Conservation (phyloP, 2,888 invertebrate genomes). For the Caenorhabditis becei region DNA sequence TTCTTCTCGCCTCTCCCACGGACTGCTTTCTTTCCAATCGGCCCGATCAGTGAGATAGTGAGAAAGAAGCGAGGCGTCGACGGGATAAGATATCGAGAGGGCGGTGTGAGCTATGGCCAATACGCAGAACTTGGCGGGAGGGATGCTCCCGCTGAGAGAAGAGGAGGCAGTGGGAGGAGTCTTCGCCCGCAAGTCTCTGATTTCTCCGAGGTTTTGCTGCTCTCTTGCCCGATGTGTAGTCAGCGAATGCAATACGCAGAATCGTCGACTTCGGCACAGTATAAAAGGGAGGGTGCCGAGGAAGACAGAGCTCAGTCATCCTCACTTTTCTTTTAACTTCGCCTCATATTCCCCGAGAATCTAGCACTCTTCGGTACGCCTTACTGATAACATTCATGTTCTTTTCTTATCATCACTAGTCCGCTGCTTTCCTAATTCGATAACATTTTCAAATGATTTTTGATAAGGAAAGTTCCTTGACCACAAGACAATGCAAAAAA, state of each 20-base stretch:
- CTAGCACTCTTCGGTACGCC: background rate
- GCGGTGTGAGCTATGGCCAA: conserved; percentile 56
- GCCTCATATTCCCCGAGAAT: background rate
- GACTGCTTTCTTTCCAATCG: conserved; percentile 51
- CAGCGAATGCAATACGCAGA: conserved; percentile 59
- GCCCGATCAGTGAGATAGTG: conserved; percentile 33
- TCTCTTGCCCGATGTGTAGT: conserved; percentile 45
- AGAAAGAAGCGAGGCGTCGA: conserved; percentile 20
- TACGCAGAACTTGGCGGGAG: conserved; percentile 52
- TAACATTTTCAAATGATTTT: conserved; percentile 7
- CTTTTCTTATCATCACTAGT: background rate
- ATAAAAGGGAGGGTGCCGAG: conserved; percentile 47
- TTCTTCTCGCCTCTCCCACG: conserved; percentile 35
- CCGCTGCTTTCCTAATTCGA: background rate
- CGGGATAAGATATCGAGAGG: conserved; percentile 38
- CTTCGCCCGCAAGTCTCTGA: conserved; percentile 34
- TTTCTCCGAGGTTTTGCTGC: background rate
- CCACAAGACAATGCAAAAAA: conserved; percentile 9
- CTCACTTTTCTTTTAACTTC: conserved; percentile 16
- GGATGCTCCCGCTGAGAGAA: conserved; percentile 35
- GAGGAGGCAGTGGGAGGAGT: conserved; percentile 40
- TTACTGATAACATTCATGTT: background rate
- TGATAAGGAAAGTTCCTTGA: conserved; percentile 7
- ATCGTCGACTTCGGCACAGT: conserved; percentile 50
- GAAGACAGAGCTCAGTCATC: conserved; percentile 43